Base-by-base conservation (phyloP, 1,140 invertebrate species). In the Macrosteles quadrilineatus region DNA sequence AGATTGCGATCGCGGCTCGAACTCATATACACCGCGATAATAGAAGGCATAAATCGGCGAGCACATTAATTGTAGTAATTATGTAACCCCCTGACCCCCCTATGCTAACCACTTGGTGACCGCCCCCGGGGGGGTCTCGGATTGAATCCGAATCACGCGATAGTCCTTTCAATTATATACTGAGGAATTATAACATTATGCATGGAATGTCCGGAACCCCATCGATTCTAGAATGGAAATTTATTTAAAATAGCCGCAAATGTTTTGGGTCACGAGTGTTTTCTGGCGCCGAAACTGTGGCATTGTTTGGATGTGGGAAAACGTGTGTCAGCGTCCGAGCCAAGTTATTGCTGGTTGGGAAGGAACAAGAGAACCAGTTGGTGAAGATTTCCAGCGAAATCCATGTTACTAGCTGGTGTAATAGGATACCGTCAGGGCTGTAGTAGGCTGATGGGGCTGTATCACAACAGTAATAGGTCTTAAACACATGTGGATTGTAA, bases 51-150 rank as follows among this genome's bases (percentile, higher is more conserved):
- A 59, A 59, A 59, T 59, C 55, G 9, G 55, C 55, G 12, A 59
- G 55, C 55, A n/a, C 55, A 59, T 59, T 59, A 59, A 59, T 59
- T 27, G 55, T 59, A 23, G 55, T 30, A 59, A 59, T 59, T 59
- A 59, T 59, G 27, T 25, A 59, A n/a, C 25, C 55, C 23, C 21
- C 25, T 2, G 4, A 4, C 55, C 55, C 55, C 55, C 21, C 2
- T 30, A 59, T 30, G 27, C 55, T 27, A 59, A 30, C 27, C 55
- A n/a, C 25, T 14, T 59, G 23, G 11, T 25, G 55, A 30, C 14
- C 6, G 55, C 23, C 55, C 23, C 14, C 55, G 55, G 55, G 55
- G 55, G 17, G 47, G 4, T n/a, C 14, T n/a, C 6, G 47, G 47
- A 50, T 50, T 50, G 47, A 50, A 50, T 50, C 47, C 47, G 25